Evolutionary conservation across 35 echinoderm and acorn worm genomes (phyloP), one percentile per base, ranked within the genome.

Genomic region (Apostichopus parvimensis): DNA sequence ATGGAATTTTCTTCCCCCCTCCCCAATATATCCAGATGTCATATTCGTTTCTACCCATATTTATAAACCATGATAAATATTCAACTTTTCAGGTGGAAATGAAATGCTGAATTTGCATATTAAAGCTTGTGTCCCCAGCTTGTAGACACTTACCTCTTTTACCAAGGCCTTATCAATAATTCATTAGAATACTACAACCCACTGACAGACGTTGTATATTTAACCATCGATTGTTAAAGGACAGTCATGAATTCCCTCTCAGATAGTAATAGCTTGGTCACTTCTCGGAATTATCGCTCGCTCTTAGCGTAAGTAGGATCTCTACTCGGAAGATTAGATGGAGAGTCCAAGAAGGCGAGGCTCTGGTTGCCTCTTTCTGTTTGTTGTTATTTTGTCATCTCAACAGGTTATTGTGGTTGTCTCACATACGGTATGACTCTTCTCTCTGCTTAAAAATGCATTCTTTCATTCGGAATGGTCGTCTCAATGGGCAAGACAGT

Each of bases 311-410:
- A 75, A 75, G 71, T 75, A 75, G 20, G 12, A 18, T 22, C 15
- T 75, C 71, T 75, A 68, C 64, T 75, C n/a, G 71, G 20, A 75
- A 75, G 71, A 75, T 75, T 75, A 75, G n/a, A 75, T 20, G 71
- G 71, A 75, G 71, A 75, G 14, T 75, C 18, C 71, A 18, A 4
- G 17, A 75, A 75, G 71, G 1, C n/a, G 71, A 75, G n/a, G 71
- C 34, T 45, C 34, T 45, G 71, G 71, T 18, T 75, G 71, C 71
- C 71, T 18, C 14, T n/a, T 22, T 75, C 7, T n/a, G 71, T 75
- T 14, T 75, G 71, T 22, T 75, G 71, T 75, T 75, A 6, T 1
- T 75, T 22, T 22, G 20, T 75, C 71, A 75, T 75, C 13, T 75
- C 58, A 8, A 22, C 21, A 22, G 71, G n/a, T n/a, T 13, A 75